Conservation (phyloP, 2,113 vertebrate species). For the Labeo catla region DNA sequence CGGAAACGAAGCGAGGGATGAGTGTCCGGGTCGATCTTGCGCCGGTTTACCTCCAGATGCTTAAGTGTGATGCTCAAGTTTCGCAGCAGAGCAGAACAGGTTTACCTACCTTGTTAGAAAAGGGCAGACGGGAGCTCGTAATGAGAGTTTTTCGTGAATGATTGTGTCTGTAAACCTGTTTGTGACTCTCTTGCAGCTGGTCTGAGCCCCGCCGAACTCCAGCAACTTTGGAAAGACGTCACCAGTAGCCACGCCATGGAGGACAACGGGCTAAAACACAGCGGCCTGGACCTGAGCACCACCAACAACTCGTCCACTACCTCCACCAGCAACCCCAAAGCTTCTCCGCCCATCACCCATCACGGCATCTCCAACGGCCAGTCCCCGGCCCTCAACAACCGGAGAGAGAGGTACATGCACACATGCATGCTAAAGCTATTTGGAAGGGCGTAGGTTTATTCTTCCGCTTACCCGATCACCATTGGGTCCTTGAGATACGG, state of each 20-base stretch:
- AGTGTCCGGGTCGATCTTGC: constrained; percentile 46
- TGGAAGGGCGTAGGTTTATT: not conserved
- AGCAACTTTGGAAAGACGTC: constrained; percentile 99
- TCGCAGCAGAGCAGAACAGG: constrained; percentile 44
- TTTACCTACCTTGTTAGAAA: constrained; percentile 21
- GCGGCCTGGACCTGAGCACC: constrained; percentile 95
- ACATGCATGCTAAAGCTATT: not conserved
- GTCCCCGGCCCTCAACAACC: constrained; percentile 93
- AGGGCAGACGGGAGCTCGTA: not conserved
- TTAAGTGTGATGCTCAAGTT: constrained; percentile 45
- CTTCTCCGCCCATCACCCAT: constrained; percentile 96
- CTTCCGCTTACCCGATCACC: not conserved
- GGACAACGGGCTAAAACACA: constrained; percentile 89
- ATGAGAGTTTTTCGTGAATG: not conserved
- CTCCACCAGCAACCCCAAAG: constrained; percentile 98
- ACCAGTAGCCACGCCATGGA: constrained; percentile 90
- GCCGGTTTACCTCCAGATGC: constrained; percentile 56
- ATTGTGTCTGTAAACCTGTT: constrained; percentile 5
- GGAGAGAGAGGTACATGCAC: constrained; percentile 88
- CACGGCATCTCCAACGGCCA: constrained; percentile 98
- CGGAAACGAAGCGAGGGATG: constrained; percentile 37
- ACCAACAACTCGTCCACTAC: constrained; percentile 97
- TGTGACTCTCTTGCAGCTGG: constrained; percentile 77
- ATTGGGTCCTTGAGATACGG: constrained; percentile 5
- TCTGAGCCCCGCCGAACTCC: constrained; percentile 97